Evolutionary conservation across 2,113 vertebrate species (phyloP).

Genomic region (Callorhinus ursinus): DNA sequence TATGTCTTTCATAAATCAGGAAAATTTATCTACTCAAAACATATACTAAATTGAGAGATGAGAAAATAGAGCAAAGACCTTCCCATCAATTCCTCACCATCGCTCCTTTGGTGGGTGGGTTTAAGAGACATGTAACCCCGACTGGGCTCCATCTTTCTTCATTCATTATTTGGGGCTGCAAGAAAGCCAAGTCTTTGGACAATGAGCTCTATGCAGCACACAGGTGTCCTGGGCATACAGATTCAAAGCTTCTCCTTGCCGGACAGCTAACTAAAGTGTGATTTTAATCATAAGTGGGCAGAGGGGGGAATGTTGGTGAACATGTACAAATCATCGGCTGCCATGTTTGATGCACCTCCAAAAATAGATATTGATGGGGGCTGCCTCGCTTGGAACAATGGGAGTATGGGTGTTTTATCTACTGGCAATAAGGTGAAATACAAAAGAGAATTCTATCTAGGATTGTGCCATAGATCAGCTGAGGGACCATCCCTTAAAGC

Average conservation of each 20-base stretch:
- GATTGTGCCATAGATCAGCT: neutral
- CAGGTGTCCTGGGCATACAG: neutral
- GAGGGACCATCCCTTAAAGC: neutral
- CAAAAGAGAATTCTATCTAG: neutral
- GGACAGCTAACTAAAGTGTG: neutral
- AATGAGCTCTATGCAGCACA: no score
- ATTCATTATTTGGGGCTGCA: neutral
- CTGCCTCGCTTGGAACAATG: fast-evolving
- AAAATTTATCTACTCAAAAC: neutral
- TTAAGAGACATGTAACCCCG: neutral
- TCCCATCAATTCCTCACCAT: neutral
- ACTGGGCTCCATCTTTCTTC: neutral
- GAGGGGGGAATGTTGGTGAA: neutral
- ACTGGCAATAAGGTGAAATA: neutral
- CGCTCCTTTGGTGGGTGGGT: neutral
- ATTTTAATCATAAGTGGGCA: neutral
- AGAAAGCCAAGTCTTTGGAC: neutral
- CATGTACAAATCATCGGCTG: neutral
- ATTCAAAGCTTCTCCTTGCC: neutral
- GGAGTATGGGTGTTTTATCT: neutral
- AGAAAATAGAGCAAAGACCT: neutral
- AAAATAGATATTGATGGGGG: neutral
- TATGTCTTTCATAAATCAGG: neutral
- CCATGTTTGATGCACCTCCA: neutral
- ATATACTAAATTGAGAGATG: neutral